A percentile compares a stretch with the other conserved stretches of the same genome.
These are phyloP conservation scores for Martes martes DNA, from an alignment of 2,113 vertebrate genomes.

Conservation along the genomic window DNA sequence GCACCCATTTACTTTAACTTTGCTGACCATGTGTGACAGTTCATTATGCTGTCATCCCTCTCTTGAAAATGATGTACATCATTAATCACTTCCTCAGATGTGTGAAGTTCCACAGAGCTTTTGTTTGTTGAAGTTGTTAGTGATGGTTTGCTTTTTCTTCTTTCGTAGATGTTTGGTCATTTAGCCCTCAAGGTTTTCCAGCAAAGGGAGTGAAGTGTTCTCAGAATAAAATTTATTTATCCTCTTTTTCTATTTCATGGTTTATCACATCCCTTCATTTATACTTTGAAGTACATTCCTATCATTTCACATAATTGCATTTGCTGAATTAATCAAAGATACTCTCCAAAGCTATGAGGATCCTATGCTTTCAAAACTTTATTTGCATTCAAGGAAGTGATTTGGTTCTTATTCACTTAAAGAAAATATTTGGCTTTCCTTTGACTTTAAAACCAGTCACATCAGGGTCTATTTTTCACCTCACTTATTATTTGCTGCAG, in stretches of 20 bases:
- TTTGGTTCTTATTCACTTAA: neutral
- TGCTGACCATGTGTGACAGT: fast-evolving
- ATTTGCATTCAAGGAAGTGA: slow-evolving; percentile 5
- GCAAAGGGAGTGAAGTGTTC: neutral
- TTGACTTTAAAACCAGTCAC: neutral
- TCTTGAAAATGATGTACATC: fast-evolving
- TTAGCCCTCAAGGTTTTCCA: neutral
- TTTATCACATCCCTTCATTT: neutral
- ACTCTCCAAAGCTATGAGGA: neutral
- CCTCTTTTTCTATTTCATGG: fast-evolving
- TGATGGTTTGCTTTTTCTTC: neutral
- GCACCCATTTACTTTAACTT: neutral
- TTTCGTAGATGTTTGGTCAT: neutral
- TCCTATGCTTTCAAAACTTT: neutral
- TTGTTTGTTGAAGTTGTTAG: neutral
- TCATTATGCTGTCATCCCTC: fast-evolving
- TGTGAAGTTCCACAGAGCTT: neutral
- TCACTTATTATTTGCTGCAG: neutral
- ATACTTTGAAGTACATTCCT: neutral
- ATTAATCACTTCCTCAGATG: neutral
- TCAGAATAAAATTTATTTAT: neutral
- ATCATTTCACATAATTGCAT: neutral
- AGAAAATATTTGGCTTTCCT: neutral
- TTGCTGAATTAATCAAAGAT: slow-evolving; percentile 13
- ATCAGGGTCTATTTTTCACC: neutral